Conservation (phyloP, 2,113 vertebrate species). For the Scartelaos histophorus region DNA sequence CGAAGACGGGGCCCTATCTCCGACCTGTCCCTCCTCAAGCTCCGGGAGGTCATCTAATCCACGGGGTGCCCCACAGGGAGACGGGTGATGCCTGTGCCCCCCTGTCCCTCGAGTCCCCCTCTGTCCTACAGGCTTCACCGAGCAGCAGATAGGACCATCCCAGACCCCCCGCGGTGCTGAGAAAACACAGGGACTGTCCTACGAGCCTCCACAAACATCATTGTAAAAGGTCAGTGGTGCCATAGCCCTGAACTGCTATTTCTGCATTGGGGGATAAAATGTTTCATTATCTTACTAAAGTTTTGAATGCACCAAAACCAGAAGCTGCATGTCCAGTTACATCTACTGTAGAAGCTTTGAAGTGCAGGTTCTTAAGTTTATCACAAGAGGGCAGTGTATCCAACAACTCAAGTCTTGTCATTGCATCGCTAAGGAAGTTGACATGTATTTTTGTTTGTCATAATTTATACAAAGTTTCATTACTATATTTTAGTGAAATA, state of each 20-base stretch:
- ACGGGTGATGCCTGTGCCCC: constrained; percentile 47
- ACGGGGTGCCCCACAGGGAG: constrained; percentile 40
- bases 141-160: constrained; percentile 55
- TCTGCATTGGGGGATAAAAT: not conserved
- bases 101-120: not conserved
- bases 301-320: not conserved
- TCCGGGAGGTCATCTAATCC: constrained; percentile 59
- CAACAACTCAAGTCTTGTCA: constrained; percentile 23
- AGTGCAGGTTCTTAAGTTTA: constrained; percentile 45
- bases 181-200: constrained; percentile 47
- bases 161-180: constrained; percentile 29
- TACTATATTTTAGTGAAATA: no score
- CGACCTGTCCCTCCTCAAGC: constrained; percentile 37
- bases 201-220: constrained; percentile 34
- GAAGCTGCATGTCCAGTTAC: not conserved
- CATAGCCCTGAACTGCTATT: constrained; percentile 12
- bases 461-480: not conserved
- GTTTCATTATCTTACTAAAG: not conserved
- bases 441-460: not conserved
- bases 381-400: constrained; percentile 74
- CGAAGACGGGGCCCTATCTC: constrained; percentile 49
- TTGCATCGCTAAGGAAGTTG: not conserved
- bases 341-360: not conserved
- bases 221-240: constrained; percentile 15
- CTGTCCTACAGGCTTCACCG: constrained; percentile 39